A percentile compares a stretch with the other conserved stretches of the same genome.
These are phyloP conservation scores for Halcyon badia DNA, from an alignment of 2,797 vertebrate genomes.

Conservation along the genomic window DNA sequence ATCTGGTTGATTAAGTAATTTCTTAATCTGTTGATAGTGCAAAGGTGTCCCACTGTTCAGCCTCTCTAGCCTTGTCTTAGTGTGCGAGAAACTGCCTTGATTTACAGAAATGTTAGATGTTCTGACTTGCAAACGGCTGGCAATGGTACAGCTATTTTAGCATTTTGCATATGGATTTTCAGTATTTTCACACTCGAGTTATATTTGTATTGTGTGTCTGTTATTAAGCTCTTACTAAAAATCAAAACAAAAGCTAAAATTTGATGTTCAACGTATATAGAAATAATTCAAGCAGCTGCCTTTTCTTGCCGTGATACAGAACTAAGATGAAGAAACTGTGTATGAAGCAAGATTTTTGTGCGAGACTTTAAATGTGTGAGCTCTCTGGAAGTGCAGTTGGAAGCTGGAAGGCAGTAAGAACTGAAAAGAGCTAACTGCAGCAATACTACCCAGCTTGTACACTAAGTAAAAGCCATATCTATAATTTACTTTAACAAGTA, in stretches of 20 bases:
- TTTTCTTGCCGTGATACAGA: not conserved
- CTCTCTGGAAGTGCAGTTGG: not conserved
- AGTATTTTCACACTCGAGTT: not conserved
- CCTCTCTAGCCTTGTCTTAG: not conserved
- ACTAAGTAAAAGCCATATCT: not conserved
- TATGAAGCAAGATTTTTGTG: not conserved
- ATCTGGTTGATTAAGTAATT: not conserved
- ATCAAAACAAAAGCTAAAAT: not conserved
- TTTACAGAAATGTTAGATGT: not conserved
- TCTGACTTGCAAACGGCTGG: not conserved
- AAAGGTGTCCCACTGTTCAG: not conserved
- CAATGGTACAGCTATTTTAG: not conserved
- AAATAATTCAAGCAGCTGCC: not conserved
- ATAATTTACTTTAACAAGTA: not conserved
- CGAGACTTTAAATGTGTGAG: not conserved
- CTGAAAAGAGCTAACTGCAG: not conserved
- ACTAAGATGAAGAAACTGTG: not conserved
- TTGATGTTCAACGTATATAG: not conserved
- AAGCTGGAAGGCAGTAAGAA: not conserved
- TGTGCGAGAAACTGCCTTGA: not conserved
- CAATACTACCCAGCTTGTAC: not conserved
- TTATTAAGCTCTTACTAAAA: conserved; percentile 3
- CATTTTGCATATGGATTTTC: not conserved
- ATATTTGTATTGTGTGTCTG: not conserved
- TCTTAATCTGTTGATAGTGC: not conserved